phyloP scores from a whole-genome alignment of 2,797 vertebrate genomes.

The Dryobates pubescens region DNA sequence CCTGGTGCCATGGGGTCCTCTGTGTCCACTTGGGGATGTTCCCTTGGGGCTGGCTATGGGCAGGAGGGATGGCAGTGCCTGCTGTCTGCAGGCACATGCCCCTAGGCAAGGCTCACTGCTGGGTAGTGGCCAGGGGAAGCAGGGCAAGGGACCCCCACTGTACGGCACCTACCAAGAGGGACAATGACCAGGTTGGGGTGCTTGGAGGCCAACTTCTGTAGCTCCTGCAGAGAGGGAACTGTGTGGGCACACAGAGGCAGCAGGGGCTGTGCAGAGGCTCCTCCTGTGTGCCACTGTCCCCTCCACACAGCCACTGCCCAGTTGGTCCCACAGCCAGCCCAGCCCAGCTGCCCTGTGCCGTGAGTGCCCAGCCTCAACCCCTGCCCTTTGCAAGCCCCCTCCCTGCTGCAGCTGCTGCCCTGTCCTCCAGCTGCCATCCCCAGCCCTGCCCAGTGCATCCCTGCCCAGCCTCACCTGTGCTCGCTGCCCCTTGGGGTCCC shows the following conservation, averaged over 20 bases:
- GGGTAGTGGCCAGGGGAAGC: accelerated
- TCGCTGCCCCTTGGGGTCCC: slow-evolving; percentile 44
- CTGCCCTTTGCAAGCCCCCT: not conserved
- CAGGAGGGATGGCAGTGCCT: not conserved
- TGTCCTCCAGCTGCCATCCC: accelerated
- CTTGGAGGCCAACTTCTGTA: not conserved
- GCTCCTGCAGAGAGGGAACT: not conserved
- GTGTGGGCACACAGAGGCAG: accelerated
- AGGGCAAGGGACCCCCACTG: not conserved
- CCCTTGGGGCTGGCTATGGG: not conserved
- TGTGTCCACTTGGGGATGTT: not conserved
- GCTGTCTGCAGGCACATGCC: accelerated
- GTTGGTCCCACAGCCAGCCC: too few relatives aligned
- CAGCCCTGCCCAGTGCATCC: not conserved
- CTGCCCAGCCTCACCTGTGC: not conserved
- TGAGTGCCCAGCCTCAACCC: accelerated
- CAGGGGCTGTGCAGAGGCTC: not conserved
- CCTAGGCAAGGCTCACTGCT: accelerated
- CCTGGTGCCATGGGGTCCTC: not conserved
- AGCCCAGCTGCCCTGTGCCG: not conserved
- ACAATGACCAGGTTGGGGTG: slow-evolving; percentile 1
- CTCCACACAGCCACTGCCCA: accelerated
- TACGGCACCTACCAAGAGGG: not conserved
- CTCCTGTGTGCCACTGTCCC: not conserved
- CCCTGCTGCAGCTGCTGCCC: too few relatives aligned